Conservation (phyloP, 2,888 invertebrate species). For the Omphaloscelis lunosa region DNA sequence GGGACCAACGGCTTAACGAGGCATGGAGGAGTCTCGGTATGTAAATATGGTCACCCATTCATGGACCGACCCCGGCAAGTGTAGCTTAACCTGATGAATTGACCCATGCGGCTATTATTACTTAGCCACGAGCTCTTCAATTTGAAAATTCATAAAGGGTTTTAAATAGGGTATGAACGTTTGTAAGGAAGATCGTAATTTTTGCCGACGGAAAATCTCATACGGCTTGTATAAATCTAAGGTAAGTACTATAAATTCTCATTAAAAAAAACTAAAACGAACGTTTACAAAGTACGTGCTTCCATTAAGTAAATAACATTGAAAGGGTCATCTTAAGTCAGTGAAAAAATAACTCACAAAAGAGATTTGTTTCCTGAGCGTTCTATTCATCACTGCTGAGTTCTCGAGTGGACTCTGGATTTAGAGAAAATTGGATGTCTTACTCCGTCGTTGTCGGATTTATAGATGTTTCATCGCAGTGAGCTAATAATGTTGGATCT, state of each 20-base stretch:
- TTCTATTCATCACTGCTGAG: constrained; percentile 87
- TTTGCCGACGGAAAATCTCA: neutral
- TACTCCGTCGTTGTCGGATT: constrained; percentile 83
- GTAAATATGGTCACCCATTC: too few species aligned
- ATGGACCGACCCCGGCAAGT: too few species aligned
- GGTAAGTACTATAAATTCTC: neutral
- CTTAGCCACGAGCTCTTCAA: too few species aligned
- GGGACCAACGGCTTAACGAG: too few species aligned
- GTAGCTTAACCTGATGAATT: too few species aligned
- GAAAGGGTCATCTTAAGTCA: constrained; percentile 76
- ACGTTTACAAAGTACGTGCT: constrained; percentile 34
- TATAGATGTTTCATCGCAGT: constrained; percentile 81
- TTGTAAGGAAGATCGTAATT: neutral
- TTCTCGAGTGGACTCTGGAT: constrained; percentile 86
- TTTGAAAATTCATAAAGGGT: too few species aligned
- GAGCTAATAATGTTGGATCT: constrained; percentile 66
- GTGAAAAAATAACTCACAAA: constrained; percentile 81
- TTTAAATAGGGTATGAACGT: neutral
- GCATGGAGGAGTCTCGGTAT: too few species aligned
- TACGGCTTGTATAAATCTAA: neutral
- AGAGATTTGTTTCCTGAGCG: constrained; percentile 84
- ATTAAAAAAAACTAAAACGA: constrained; percentile 7
- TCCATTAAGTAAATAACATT: constrained; percentile 75
- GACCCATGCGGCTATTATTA: too few species aligned
- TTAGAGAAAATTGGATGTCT: constrained; percentile 89